A percentile compares a stretch with the other conserved stretches of the same genome.
These are phyloP conservation scores for Argyrosomus japonicus DNA, from an alignment of 2,113 vertebrate species.

Conservation along the genomic window DNA sequence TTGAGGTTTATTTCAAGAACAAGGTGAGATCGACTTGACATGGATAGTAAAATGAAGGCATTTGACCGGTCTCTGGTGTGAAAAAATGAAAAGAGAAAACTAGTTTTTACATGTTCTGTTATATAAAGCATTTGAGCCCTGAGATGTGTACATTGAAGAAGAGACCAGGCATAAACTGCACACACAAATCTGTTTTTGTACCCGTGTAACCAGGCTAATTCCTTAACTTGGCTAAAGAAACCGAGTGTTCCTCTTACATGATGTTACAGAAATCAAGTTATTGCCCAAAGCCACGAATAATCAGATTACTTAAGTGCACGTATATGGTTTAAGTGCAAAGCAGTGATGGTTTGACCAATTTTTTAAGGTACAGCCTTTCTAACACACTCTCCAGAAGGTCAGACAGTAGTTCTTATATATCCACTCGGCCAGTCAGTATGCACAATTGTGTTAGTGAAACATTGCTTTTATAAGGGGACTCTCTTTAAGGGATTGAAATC, in stretches of 20 bases:
- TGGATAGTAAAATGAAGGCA: background rate
- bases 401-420: background rate
- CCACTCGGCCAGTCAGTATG: background rate
- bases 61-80: too few species aligned
- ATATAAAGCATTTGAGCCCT: too few species aligned
- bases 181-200: background rate
- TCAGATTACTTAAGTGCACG: slow-evolving; percentile 10
- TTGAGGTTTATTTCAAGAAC: slow-evolving; percentile 99
- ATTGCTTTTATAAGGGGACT: background rate
- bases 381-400: background rate
- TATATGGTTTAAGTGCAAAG: background rate
- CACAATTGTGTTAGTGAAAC: background rate
- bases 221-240: slow-evolving; percentile 30
- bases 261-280: slow-evolving; percentile 19
- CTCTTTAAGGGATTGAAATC: slow-evolving; percentile 8
- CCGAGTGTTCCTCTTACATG: slow-evolving; percentile 9
- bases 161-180: background rate
- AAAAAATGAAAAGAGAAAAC: background rate
- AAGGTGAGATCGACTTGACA: slow-evolving; percentile 86
- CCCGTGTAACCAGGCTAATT: slow-evolving; percentile 4
- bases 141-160: background rate
- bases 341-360: background rate
- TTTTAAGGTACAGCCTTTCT: background rate
- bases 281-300: background rate
- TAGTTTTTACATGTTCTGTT: background rate